These are phyloP conservation scores for Eulemur coronatus DNA, from an alignment of 2,797 vertebrate genomes.

Conservation along the genomic window DNA sequence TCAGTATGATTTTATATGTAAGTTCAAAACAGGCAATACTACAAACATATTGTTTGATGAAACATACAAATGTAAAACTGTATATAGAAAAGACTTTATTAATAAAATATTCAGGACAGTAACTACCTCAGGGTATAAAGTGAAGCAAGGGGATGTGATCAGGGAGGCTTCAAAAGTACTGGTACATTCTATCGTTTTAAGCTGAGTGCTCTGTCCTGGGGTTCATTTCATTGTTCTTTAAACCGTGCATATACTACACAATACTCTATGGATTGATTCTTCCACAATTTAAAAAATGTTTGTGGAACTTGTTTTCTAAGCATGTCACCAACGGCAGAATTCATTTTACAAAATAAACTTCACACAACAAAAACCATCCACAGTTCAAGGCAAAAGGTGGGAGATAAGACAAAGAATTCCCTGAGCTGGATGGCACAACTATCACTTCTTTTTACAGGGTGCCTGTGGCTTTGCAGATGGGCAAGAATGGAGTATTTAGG, in stretches of 20 bases:
- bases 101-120: not conserved
- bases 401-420: not conserved
- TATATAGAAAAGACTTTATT: not conserved
- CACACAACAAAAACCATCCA: not conserved
- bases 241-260: not conserved
- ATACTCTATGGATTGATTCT: not conserved
- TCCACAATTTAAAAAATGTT: not conserved
- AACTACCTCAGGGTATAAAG: not conserved
- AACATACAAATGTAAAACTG: not conserved
- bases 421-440: accelerated
- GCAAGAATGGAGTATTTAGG: not conserved
- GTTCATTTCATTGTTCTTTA: not conserved
- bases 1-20: not conserved
- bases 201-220: not conserved
- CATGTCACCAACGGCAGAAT: not conserved
- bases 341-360: slow-evolving; percentile 10
- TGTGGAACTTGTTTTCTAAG: not conserved
- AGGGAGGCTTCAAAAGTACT: not conserved
- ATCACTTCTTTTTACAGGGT: not conserved
- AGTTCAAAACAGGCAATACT: not conserved
- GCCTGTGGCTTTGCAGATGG: not conserved
- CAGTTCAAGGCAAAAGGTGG: not conserved
- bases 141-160: not conserved
- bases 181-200: not conserved
- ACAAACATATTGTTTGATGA: not conserved